Percentiles rank a stretch among this genome's conserved stretches.
Evolutionary conservation across 1,140 invertebrate genomes (phyloP).

Genomic region (Penaeus vannamei): DNA sequence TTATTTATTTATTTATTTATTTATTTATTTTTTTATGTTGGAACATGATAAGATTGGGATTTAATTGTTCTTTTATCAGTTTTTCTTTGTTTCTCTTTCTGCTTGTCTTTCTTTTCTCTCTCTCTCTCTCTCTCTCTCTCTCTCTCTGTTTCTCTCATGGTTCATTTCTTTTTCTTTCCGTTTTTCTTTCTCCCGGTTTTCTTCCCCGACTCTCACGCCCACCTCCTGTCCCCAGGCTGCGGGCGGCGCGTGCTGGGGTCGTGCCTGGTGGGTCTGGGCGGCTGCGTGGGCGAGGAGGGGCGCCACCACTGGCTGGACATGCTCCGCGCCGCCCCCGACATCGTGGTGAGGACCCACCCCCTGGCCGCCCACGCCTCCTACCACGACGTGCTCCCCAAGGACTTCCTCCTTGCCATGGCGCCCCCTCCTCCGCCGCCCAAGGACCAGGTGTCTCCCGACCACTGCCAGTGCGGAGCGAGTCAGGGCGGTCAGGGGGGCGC

Average conservation of each 20-base stretch:
- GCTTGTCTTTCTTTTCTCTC: no score
- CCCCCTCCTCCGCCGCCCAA: not conserved
- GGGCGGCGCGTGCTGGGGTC: slow-evolving; percentile 56
- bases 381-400: not conserved
- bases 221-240: slow-evolving; percentile 7
- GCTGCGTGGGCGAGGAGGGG: slow-evolving; percentile 50
- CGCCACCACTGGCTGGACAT: slow-evolving; percentile 58
- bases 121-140: no score
- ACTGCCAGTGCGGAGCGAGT: no score
- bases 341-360: slow-evolving; percentile 33
- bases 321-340: slow-evolving; percentile 30
- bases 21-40: no score
- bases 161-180: no score
- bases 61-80: no score
- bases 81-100: no score
- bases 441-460: no score
- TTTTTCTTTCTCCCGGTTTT: no score
- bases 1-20: not conserved
- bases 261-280: slow-evolving; percentile 48
- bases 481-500: no score
- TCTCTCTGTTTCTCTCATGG: no score
- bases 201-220: not conserved
- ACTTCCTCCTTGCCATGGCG: not conserved
- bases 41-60: no score
- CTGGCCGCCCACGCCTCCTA: not conserved